These are phyloP conservation scores for Eumaeus atala DNA, from an alignment of 1,140 invertebrate genomes.

Conservation along the genomic window DNA sequence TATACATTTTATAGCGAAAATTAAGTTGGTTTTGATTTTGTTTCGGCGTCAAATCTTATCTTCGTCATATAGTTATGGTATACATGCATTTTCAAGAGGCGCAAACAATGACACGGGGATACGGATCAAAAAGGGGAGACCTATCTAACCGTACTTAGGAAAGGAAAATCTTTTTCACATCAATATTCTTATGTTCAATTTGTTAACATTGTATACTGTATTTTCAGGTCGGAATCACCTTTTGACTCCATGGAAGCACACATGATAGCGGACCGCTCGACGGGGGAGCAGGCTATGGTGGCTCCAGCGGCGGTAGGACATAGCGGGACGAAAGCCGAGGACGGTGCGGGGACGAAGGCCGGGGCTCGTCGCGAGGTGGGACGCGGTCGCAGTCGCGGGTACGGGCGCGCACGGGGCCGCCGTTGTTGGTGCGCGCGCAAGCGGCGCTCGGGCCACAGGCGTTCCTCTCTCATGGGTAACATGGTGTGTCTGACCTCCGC, in stretches of 20 bases:
- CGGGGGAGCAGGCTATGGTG: slow-evolving; percentile 31
- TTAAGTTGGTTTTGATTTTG: too few relatives aligned
- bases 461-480: slow-evolving; percentile 65
- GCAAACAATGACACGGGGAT: too few relatives aligned
- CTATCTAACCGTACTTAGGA: too few relatives aligned
- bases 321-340: slow-evolving; percentile 20
- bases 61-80: too few relatives aligned
- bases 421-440: slow-evolving; percentile 62
- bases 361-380: slow-evolving; percentile 44
- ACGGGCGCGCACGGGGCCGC: slow-evolving; percentile 50
- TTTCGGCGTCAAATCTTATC: too few relatives aligned
- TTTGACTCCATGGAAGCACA: slow-evolving; percentile 46
- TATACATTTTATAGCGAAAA: too few relatives aligned
- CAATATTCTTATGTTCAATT: neutral
- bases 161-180: too few relatives aligned
- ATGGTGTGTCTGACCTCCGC: slow-evolving; percentile 59
- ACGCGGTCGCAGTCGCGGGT: slow-evolving; percentile 52
- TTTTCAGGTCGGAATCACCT: slow-evolving; percentile 48
- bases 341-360: slow-evolving; percentile 23
- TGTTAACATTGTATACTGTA: neutral
- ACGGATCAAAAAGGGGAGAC: too few relatives aligned
- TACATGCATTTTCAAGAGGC: too few relatives aligned
- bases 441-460: slow-evolving; percentile 56
- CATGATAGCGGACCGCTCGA: slow-evolving; percentile 55
- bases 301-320: slow-evolving; percentile 24